Percentiles rank a stretch among this genome's conserved stretches.
Conservation (phyloP, 2,797 vertebrate species). For the Pipistrellus nathusii region DNA sequence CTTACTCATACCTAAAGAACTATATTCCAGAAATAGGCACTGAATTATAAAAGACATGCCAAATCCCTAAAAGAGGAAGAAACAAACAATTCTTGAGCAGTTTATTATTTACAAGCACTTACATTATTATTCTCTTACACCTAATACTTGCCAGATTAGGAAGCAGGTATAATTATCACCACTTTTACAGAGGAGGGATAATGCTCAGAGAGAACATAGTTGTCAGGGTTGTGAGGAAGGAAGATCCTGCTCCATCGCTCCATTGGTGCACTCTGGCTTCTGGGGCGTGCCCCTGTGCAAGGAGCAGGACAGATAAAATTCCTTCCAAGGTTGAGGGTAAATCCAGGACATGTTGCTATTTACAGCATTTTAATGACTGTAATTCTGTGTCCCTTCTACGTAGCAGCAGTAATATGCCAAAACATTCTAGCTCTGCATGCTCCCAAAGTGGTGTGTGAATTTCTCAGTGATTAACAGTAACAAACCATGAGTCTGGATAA, state of each 20-base stretch:
- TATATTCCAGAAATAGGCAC: background rate
- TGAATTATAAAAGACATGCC: background rate
- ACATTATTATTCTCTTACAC: background rate
- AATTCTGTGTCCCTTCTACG: background rate
- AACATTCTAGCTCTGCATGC: background rate
- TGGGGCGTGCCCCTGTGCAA: background rate
- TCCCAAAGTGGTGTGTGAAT: background rate
- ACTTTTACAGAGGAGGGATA: background rate
- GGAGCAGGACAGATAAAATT: background rate
- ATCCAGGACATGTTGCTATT: background rate
- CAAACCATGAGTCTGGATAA: background rate
- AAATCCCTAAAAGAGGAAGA: background rate
- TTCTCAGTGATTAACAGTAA: constrained; percentile 2
- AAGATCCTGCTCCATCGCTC: background rate
- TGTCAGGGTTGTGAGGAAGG: background rate
- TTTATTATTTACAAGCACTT: background rate
- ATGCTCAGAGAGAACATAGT: background rate
- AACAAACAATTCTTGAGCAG: background rate
- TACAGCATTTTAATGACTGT: constrained; percentile 57
- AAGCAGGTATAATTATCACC: background rate
- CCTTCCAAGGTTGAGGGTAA: background rate
- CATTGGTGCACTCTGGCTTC: background rate
- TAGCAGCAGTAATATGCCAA: background rate
- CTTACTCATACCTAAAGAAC: background rate
- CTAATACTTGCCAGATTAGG: background rate